A percentile compares a stretch with the other conserved stretches of the same genome.
Evolutionary conservation across 2,797 vertebrate genomes (phyloP).

Genomic region (Malacoctenus gilli): DNA sequence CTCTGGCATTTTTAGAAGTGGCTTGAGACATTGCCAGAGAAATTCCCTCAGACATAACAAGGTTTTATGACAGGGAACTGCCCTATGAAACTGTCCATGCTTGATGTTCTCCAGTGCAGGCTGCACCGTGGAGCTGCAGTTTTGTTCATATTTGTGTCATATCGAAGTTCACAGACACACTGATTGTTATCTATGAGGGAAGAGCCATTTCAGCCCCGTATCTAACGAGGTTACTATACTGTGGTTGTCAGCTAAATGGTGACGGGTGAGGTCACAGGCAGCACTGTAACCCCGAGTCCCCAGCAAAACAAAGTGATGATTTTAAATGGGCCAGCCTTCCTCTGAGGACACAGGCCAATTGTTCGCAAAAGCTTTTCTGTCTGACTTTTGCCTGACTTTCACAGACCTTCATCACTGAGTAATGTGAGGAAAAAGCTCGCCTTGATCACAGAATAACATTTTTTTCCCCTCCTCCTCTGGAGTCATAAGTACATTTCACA

Average conservation of each 20-base stretch:
- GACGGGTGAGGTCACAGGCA: constrained; percentile 73
- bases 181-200: constrained; percentile 77
- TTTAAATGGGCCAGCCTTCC: constrained; percentile 62
- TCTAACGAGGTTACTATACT: constrained; percentile 73
- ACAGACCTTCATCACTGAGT: constrained; percentile 45
- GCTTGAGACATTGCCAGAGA: constrained; percentile 71
- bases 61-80: constrained; percentile 72
- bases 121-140: constrained; percentile 51
- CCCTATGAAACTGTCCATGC: constrained; percentile 68
- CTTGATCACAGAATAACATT: constrained; percentile 29
- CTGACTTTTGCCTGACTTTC: constrained; percentile 57
- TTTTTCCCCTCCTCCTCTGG: constrained; percentile 27
- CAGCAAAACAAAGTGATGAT: constrained; percentile 65
- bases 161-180: constrained; percentile 72
- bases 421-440: constrained; percentile 45
- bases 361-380: constrained; percentile 41
- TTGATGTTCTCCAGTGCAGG: constrained; percentile 68
- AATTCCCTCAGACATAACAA: constrained; percentile 80
- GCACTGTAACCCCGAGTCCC: constrained; percentile 59
- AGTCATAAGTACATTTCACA: constrained; percentile 22
- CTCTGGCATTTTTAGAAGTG: constrained; percentile 66
- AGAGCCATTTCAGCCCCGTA: constrained; percentile 49
- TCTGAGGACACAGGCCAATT: constrained; percentile 61
- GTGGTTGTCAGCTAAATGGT: constrained; percentile 74
- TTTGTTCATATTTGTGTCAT: constrained; percentile 78